These are phyloP conservation scores for Orchestes rusci DNA, from an alignment of 2,888 invertebrate genomes.

Conservation along the genomic window DNA sequence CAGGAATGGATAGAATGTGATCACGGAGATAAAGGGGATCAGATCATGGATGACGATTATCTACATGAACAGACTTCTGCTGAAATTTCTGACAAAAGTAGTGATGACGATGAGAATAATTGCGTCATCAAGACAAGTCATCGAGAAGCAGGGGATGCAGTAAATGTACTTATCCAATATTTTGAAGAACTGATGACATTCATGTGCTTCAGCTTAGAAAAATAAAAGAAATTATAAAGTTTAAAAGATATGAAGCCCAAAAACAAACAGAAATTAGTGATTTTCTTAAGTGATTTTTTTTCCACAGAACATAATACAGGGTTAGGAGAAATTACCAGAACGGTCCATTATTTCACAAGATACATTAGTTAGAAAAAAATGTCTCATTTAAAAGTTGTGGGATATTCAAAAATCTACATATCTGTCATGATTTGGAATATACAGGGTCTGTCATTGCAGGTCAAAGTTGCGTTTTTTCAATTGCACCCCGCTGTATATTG, in stretches of 20 bases:
- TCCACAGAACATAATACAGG: too few relatives aligned
- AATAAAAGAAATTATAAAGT: background rate
- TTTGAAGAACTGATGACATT: background rate
- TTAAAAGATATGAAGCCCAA: background rate
- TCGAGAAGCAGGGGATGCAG: constrained; percentile 19
- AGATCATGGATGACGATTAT: background rate
- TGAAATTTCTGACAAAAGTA: background rate
- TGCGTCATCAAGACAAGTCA: too few relatives aligned
- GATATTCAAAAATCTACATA: too few relatives aligned
- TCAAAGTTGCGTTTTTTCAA: too few relatives aligned
- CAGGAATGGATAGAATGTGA: constrained; percentile 15
- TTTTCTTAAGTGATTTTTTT: background rate
- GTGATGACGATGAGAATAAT: constrained; percentile 1
- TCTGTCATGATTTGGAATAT: too few relatives aligned
- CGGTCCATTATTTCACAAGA: too few relatives aligned
- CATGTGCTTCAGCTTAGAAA: background rate
- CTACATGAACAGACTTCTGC: background rate
- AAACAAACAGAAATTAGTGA: background rate
- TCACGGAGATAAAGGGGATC: constrained; percentile 6
- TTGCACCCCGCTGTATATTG: too few relatives aligned
- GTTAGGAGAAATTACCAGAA: too few relatives aligned
- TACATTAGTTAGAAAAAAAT: too few relatives aligned
- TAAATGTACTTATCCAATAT: constrained; percentile 14
- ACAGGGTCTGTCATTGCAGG: too few relatives aligned
- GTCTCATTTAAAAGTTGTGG: too few relatives aligned